A percentile compares a stretch with the other conserved stretches of the same genome.
Conservation (phyloP, 2,888 invertebrate genomes). For the Melikaiella ostensackeni region DNA sequence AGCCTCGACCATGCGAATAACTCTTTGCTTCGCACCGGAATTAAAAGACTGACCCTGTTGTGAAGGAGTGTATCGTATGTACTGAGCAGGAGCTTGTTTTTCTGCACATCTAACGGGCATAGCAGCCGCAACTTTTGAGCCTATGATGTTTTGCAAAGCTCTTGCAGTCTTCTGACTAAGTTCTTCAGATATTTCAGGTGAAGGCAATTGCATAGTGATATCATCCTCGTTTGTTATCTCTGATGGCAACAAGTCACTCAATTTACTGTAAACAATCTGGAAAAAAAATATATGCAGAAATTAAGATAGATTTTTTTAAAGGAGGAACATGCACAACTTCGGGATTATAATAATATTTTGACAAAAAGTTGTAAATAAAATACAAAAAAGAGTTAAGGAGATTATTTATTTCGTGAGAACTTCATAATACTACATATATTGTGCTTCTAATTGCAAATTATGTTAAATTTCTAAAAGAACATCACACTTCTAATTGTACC, state of each 20-base stretch:
- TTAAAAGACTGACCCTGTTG: constrained; percentile 97
- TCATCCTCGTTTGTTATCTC: constrained; percentile 95
- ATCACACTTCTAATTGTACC: no score
- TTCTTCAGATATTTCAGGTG: constrained; percentile 91
- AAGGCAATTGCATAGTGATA: constrained; percentile 92
- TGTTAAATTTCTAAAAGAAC: no score
- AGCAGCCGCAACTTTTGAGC: constrained; percentile 94
- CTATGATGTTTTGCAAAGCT: constrained; percentile 93
- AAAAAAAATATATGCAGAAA: constrained; percentile 53
- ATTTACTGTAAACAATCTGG: constrained; percentile 94
- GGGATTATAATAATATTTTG: no score
- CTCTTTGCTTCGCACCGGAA: constrained; percentile 98
- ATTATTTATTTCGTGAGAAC: no score
- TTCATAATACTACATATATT: no score
- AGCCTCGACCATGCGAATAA: constrained; percentile 96
- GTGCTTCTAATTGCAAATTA: no score
- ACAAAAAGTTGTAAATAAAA: no score
- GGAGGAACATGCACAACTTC: no score
- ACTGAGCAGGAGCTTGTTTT: constrained; percentile 95
- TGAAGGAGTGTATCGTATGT: constrained; percentile 98
- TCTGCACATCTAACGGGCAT: constrained; percentile 98
- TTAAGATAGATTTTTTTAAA: not conserved
- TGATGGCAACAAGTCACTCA: constrained; percentile 93
- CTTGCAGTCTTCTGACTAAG: constrained; percentile 92
- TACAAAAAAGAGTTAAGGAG: no score